These are phyloP conservation scores for Steinernema scapterisci DNA, from an alignment of 2,888 invertebrate genomes.

Conservation along the genomic window DNA sequence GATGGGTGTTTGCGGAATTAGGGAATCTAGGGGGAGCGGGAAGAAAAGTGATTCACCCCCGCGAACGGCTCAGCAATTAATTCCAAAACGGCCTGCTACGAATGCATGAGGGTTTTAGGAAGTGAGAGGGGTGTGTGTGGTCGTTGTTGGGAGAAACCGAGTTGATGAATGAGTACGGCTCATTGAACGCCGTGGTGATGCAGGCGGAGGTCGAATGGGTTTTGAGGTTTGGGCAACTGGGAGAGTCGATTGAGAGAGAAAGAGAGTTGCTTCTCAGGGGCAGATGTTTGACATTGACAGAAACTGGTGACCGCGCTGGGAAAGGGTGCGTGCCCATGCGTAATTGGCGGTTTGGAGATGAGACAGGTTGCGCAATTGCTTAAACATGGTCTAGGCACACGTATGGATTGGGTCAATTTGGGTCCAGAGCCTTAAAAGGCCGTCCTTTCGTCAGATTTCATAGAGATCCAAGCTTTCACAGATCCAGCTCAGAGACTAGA, in stretches of 20 bases:
- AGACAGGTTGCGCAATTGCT: neutral
- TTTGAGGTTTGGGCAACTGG: neutral
- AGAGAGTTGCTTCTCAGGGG: neutral
- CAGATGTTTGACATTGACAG: conserved; percentile 24
- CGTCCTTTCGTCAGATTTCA: too few species aligned
- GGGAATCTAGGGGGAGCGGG: neutral
- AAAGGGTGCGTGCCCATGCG: neutral
- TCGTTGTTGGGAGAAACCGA: neutral
- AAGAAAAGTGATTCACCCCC: neutral
- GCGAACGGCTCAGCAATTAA: neutral
- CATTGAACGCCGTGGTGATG: neutral
- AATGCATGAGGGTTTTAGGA: conserved; percentile 23
- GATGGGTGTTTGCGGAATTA: conserved; percentile 11
- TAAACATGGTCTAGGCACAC: neutral
- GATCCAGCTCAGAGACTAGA: neutral
- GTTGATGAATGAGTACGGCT: conserved; percentile 3
- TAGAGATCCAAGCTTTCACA: neutral
- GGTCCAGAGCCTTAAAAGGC: too few species aligned
- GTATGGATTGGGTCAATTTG: too few species aligned
- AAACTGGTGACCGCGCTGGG: neutral
- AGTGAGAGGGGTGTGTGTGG: neutral
- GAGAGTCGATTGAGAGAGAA: neutral
- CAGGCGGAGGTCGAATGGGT: neutral
- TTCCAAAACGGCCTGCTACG: neutral
- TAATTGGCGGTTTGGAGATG: conserved; percentile 17